Percentiles rank a stretch among this genome's conserved stretches.
phyloP scores from a whole-genome alignment of 2,797 vertebrate species.

The Chromobotia macracanthus region DNA sequence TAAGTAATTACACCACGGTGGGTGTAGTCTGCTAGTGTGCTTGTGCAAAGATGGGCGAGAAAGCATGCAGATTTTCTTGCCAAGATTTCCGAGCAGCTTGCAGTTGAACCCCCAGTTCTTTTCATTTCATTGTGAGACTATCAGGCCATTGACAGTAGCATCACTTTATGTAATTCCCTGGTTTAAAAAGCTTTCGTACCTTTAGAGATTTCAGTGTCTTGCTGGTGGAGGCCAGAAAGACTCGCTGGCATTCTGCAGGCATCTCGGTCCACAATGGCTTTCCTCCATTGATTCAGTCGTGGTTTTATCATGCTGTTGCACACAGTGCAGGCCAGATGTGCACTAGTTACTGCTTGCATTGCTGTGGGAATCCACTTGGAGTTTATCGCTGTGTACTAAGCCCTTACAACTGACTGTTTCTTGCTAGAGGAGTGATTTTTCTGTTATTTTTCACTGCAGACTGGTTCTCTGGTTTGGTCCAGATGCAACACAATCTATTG shows the following conservation, averaged over 20 bases:
- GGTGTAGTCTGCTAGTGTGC: conserved; percentile 64
- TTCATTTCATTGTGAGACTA: conserved; percentile 71
- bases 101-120: conserved; percentile 58
- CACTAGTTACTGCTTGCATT: conserved; percentile 29
- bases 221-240: conserved; percentile 59
- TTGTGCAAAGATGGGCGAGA: conserved; percentile 62
- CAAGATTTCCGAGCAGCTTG: conserved; percentile 72
- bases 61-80: conserved; percentile 66
- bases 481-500: conserved; percentile 16
- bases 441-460: conserved; percentile 21
- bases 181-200: conserved; percentile 83
- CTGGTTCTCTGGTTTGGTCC: neutral
- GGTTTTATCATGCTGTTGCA: conserved; percentile 33
- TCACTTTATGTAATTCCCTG: conserved; percentile 85
- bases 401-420: conserved; percentile 20
- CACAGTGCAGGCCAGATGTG: conserved; percentile 21
- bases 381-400: conserved; percentile 35
- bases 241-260: conserved; percentile 59
- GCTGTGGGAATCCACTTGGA: conserved; percentile 23
- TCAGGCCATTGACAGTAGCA: conserved; percentile 83
- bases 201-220: conserved; percentile 77
- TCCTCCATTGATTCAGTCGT: conserved; percentile 39
- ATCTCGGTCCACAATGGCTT: conserved; percentile 58
- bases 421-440: conserved; percentile 20
- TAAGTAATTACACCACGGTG: conserved; percentile 67